Percentiles rank a stretch among this genome's conserved stretches.
These are phyloP conservation scores for Tholera decimalis DNA, from an alignment of 2,888 invertebrate genomes.

Conservation along the genomic window DNA sequence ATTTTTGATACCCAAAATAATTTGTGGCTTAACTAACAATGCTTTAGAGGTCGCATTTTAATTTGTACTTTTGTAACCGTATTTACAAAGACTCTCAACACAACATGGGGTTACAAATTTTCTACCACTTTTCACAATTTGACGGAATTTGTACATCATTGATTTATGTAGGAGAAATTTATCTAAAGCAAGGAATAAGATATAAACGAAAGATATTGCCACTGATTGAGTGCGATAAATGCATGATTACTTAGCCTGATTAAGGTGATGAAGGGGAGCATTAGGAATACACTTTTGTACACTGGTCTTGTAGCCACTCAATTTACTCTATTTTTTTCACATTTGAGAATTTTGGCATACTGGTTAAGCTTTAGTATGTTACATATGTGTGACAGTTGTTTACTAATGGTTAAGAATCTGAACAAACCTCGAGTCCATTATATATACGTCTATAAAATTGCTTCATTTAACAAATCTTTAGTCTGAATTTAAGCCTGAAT, in stretches of 20 bases:
- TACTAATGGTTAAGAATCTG: neutral
- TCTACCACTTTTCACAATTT: neutral
- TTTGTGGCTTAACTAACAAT: constrained; percentile 2
- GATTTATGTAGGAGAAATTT: neutral
- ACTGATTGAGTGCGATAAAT: too few species aligned
- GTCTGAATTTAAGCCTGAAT: neutral
- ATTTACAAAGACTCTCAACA: constrained; percentile 2
- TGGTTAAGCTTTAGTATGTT: too few species aligned
- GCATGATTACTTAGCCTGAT: too few species aligned
- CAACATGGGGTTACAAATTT: too few species aligned
- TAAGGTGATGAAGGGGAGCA: too few species aligned
- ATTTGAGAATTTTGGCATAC: too few species aligned
- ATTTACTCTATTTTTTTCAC: too few species aligned
- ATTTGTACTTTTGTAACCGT: constrained; percentile 44
- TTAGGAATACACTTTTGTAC: too few species aligned
- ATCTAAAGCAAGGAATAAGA: too few species aligned
- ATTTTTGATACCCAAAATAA: constrained; percentile 42
- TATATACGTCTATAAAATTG: neutral
- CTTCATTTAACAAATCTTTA: neutral
- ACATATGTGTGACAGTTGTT: too few species aligned
- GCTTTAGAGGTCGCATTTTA: constrained; percentile 1
- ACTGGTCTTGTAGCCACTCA: too few species aligned
- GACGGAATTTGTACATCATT: neutral
- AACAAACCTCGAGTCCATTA: neutral
- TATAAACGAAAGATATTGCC: too few species aligned